A percentile compares a stretch with the other conserved stretches of the same genome.
These are phyloP conservation scores for Grallaria varia DNA, from an alignment of 2,113 vertebrate species.

Conservation along the genomic window DNA sequence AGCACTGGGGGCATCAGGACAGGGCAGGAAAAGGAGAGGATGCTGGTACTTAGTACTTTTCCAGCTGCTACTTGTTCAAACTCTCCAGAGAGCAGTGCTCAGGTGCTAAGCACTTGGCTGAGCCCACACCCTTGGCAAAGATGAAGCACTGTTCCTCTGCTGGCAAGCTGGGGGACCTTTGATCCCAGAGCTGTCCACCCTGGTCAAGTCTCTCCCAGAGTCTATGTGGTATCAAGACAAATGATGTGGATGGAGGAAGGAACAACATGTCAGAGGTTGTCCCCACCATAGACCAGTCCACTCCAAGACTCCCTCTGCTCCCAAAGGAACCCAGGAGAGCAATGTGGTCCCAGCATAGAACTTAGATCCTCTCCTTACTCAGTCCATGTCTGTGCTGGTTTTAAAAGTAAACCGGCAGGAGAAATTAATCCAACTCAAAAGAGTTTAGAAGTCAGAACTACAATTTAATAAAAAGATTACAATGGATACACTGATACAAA, in stretches of 20 bases:
- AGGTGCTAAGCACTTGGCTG: background rate
- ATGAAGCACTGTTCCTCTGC: background rate
- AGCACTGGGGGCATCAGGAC: background rate
- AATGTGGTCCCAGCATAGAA: fast-evolving
- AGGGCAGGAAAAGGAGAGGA: background rate
- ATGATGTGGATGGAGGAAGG: background rate
- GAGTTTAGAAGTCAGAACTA: too few species aligned
- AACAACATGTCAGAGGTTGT: background rate
- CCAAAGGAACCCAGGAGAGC: background rate
- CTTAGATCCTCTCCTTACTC: background rate
- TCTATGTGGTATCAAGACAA: background rate
- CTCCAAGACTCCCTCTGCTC: background rate
- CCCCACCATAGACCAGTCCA: background rate
- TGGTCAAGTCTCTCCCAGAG: background rate
- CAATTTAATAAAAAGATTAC: too few species aligned
- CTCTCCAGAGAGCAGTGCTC: background rate
- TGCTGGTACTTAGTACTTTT: background rate
- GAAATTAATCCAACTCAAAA: too few species aligned
- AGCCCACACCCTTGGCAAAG: background rate
- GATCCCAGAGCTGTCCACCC: fast-evolving
- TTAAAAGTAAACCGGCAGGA: too few species aligned
- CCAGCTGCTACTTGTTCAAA: background rate
- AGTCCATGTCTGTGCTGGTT: too few species aligned
- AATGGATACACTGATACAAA: too few species aligned
- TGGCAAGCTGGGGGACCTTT: background rate